Conservation (phyloP, 2,113 vertebrate species). For the Silurus asotus region DNA sequence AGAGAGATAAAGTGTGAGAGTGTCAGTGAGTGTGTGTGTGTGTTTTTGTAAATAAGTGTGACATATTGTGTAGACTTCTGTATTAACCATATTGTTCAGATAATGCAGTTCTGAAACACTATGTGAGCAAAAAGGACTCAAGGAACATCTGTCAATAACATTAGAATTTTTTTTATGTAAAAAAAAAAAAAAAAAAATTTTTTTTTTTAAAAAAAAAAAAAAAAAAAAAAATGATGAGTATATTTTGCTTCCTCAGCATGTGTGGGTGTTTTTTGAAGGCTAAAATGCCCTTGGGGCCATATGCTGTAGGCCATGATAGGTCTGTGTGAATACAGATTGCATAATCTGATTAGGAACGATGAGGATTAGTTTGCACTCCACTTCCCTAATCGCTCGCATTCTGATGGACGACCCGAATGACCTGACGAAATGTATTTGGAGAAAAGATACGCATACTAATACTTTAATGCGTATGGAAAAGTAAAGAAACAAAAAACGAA, state of each 20-base stretch:
- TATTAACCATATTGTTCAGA: background rate
- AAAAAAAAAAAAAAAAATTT: no score
- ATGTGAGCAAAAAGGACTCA: background rate
- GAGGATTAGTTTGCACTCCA: constrained; percentile 63
- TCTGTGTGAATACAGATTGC: constrained; percentile 63
- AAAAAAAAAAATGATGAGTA: background rate
- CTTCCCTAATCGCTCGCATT: constrained; percentile 2
- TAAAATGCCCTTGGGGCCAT: constrained; percentile 63
- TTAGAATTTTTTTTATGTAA: background rate
- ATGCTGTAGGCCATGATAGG: constrained; percentile 58
- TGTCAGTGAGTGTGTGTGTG: background rate
- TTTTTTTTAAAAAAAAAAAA: no score
- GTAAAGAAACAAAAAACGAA: background rate
- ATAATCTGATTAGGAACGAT: constrained; percentile 63
- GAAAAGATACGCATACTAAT: background rate
- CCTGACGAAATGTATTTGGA: background rate
- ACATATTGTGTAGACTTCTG: constrained; percentile 2
- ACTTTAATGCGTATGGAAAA: background rate
- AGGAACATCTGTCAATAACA: background rate
- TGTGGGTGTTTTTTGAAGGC: background rate
- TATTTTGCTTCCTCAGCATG: background rate
- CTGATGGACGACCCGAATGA: background rate
- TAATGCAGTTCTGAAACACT: background rate
- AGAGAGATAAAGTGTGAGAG: background rate
- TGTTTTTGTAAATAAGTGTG: constrained; percentile 23